Conservation (phyloP, 2,888 invertebrate species). For the Limnephilus auricula region DNA sequence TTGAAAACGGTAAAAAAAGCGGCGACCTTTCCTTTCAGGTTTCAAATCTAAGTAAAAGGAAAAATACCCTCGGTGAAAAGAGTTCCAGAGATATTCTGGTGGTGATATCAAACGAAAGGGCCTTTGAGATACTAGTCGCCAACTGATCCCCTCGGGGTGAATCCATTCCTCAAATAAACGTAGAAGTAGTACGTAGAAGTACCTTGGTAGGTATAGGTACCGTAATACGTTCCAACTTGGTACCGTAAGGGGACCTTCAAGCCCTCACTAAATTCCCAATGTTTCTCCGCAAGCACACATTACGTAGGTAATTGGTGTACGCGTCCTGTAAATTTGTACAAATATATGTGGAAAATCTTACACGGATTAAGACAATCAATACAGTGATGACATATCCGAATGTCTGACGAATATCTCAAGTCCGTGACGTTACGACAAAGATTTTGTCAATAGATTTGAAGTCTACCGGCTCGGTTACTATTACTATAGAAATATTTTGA, state of each 20-base stretch:
- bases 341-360: background rate
- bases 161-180: slow-evolving; percentile 2
- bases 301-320: background rate
- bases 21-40: background rate
- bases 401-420: background rate
- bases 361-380: background rate
- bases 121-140: background rate
- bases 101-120: background rate
- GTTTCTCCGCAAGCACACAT: background rate
- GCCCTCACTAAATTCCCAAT: background rate
- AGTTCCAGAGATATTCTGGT: background rate
- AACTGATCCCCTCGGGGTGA: background rate
- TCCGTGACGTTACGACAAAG: background rate
- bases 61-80: background rate
- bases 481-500: background rate
- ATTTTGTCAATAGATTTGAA: background rate
- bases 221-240: slow-evolving; percentile 2
- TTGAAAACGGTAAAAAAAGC: background rate
- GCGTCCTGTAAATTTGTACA: background rate
- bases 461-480: background rate
- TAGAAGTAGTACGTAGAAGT: background rate
- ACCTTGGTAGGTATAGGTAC: background rate
- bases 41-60: background rate
- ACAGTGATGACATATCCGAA: background rate
- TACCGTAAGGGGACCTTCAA: background rate